These are phyloP conservation scores for Mylabris sibirica DNA, from an alignment of 2,888 invertebrate species.

Conservation along the genomic window DNA sequence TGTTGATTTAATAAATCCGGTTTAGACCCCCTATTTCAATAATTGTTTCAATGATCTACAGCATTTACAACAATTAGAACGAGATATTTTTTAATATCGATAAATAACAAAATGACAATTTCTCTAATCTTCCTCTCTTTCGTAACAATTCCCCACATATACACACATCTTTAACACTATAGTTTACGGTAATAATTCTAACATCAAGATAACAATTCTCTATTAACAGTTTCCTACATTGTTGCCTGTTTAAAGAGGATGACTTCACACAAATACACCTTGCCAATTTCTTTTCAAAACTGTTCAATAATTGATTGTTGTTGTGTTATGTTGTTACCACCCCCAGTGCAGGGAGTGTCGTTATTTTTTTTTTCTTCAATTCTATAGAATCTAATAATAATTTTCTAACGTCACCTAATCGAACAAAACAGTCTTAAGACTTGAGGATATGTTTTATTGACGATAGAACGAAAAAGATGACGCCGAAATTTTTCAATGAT, in stretches of 20 bases:
- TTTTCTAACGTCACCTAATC: slow-evolving; percentile 20
- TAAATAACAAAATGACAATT: slow-evolving; percentile 32
- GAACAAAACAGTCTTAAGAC: neutral
- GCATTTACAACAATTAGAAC: neutral
- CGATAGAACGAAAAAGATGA: neutral
- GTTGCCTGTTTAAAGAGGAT: slow-evolving; percentile 44
- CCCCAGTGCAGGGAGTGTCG: slow-evolving; percentile 17
- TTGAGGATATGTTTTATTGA: neutral
- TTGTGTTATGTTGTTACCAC: slow-evolving; percentile 39
- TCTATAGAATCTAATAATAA: neutral
- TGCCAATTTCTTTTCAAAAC: slow-evolving; percentile 33
- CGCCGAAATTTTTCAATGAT: slow-evolving; percentile 30
- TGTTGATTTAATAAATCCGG: no score
- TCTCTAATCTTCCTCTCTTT: neutral
- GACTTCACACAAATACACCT: slow-evolving; percentile 39
- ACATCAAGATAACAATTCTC: slow-evolving; percentile 39
- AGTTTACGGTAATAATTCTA: slow-evolving; percentile 15
- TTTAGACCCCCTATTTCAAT: no score
- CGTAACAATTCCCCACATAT: neutral
- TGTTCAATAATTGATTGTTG: slow-evolving; percentile 41
- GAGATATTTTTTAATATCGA: slow-evolving; percentile 26
- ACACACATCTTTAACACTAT: neutral
- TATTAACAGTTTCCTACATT: slow-evolving; percentile 42
- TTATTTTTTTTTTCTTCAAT: neutral
- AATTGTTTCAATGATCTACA: neutral